Evolutionary conservation across 2,888 invertebrate genomes (phyloP).

Genomic region (Leptopilina myrica): DNA sequence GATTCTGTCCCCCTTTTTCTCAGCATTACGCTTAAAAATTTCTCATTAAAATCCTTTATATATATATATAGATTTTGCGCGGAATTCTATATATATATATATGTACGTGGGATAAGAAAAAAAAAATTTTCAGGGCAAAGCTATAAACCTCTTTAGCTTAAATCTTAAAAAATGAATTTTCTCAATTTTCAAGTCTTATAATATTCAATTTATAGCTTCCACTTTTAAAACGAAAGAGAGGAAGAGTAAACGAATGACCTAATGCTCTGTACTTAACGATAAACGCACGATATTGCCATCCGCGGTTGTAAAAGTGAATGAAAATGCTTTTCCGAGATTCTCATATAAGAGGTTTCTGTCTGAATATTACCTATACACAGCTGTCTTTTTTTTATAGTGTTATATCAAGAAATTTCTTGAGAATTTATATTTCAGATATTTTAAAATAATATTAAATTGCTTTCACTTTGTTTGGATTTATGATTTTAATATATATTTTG

Average conservation of each 20-base stretch:
- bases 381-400: no score
- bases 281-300: slow-evolving; percentile 2
- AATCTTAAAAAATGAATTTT: slow-evolving; percentile 3
- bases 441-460: no score
- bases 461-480: no score
- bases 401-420: no score
- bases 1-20: background rate
- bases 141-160: slow-evolving; percentile 12
- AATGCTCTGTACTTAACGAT: background rate
- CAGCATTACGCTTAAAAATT: background rate
- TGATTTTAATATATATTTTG: no score
- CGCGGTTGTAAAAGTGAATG: slow-evolving; percentile 2
- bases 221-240: background rate
- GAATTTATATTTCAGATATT: no score
- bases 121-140: background rate
- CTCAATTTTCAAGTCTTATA: slow-evolving; percentile 6
- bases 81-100: background rate
- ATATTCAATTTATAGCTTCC: background rate
- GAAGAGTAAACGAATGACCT: background rate
- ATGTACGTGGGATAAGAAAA: background rate
- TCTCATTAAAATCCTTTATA: slow-evolving; percentile 9
- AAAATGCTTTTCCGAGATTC: background rate
- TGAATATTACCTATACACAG: background rate
- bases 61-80: background rate
- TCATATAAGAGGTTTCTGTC: background rate